phyloP scores from a whole-genome alignment of 2,797 vertebrate species.

The Macropus fuliginosus region DNA sequence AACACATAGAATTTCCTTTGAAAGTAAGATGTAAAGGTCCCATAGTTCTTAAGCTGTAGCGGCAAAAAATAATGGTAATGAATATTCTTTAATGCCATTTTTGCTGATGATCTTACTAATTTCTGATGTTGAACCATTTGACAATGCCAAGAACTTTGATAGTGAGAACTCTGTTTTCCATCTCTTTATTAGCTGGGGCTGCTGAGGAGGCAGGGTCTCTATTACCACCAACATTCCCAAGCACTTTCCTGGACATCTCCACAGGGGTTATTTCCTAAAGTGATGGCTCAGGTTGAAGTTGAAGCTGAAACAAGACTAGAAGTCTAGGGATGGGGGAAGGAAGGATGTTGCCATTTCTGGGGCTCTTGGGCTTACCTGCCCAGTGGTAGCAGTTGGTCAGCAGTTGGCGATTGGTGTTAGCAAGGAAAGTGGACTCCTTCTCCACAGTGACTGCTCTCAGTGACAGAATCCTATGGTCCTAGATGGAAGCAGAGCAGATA shows the following conservation, averaged over 20 bases:
- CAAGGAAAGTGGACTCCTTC: not conserved
- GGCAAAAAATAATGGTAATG: not conserved
- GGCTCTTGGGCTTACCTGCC: not conserved
- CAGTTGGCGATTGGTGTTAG: not conserved
- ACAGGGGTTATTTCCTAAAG: not conserved
- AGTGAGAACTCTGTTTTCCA: not conserved
- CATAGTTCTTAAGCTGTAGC: not conserved
- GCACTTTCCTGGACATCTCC: not conserved
- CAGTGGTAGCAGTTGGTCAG: not conserved
- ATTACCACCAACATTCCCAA: not conserved
- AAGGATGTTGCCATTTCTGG: not conserved
- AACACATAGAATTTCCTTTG: not conserved
- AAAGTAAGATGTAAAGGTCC: not conserved
- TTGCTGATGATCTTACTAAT: not conserved
- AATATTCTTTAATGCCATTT: not conserved
- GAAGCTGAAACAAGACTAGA: not conserved
- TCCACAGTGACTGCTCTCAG: not conserved
- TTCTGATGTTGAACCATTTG: not conserved
- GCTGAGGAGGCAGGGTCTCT: not conserved
- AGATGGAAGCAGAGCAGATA: not conserved
- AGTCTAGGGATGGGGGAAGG: not conserved
- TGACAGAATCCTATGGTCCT: not conserved
- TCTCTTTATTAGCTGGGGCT: not conserved
- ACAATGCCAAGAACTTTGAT: not conserved
- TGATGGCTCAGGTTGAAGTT: not conserved